phyloP scores from a whole-genome alignment of 1,140 invertebrate genomes.

The Brachionus angularis region DNA sequence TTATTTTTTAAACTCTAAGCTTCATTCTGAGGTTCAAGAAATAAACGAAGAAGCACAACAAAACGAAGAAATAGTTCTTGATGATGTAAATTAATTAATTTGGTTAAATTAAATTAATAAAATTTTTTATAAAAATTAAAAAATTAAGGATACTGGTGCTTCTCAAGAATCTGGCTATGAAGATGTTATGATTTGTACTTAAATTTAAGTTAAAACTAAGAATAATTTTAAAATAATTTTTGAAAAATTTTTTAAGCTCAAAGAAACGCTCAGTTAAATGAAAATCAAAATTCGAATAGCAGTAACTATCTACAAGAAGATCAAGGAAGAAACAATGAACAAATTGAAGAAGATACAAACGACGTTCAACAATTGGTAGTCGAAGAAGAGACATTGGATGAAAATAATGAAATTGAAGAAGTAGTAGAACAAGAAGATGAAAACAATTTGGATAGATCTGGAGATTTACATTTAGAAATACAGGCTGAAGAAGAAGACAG shows the following conservation, averaged over 20 bases:
- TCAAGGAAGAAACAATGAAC: background rate
- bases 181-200: constrained; percentile 23
- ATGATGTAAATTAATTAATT: constrained; percentile 9
- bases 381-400: background rate
- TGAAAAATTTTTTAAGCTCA: too few relatives aligned
- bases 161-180: constrained; percentile 19
- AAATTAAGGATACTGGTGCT: constrained; percentile 6
- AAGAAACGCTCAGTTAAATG: too few relatives aligned
- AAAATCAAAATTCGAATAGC: constrained; percentile 1
- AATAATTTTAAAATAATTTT: too few relatives aligned
- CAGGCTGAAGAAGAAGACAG: background rate
- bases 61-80: constrained; percentile 7
- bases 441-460: constrained; percentile 15
- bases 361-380: background rate
- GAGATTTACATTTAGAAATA: constrained; percentile 15
- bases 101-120: background rate
- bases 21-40: constrained; percentile 8
- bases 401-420: constrained; percentile 24
- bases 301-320: constrained; percentile 32
- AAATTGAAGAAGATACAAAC: background rate
- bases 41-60: too few relatives aligned
- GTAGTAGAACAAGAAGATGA: too few relatives aligned
- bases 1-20: constrained; percentile 3
- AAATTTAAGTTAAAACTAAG: too few relatives aligned
- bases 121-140: background rate